Base-by-base conservation (phyloP, 2,113 vertebrate genomes). In the Atractosteus spatula region DNA sequence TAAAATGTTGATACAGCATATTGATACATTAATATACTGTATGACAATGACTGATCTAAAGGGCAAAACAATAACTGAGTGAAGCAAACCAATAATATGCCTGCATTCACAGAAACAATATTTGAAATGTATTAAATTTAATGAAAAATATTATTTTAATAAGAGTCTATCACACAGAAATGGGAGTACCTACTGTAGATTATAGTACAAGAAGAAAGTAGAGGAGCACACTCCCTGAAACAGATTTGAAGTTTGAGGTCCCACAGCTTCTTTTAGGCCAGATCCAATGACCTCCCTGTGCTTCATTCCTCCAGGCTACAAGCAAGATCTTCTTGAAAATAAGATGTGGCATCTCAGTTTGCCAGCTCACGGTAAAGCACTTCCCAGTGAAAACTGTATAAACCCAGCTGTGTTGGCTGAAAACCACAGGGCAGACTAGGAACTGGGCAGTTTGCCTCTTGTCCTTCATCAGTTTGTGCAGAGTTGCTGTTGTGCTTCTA, bases 261-360 rank as follows among this genome's bases (percentile, higher is more conserved):
- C 68, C 43, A 66, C 68, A 29, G 57, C 3, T 51, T 70, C 43
- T 71, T 59, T 69, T 71, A 41, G 65, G 54, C 12, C 54, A 67
- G 54, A 67, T 78, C 73, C 68, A 82, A 69, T 72, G 62, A 70
- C 73, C 69, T 79, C 75, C 79, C 77, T 85, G 73, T 85, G 72
- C 81, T 83, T 86, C 70, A 73, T 81, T 74, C 83, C 71, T 72
- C 71, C 76, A 92, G 89, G 85, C 81, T 82, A 86, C 81, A 89
- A 78, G 86, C 83, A 83, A 80, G 90, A 93, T 72, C 76, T 81
- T 68, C 82, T 86, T 76, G 86, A 91, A 80, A 80, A 78, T 86
- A 89, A 85, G 79, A 79, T 87, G 89, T 89, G 87, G 83, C 88
- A 86, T 75, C 91, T 92, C 83, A 88, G 55, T 90, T 91, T 93